Evolutionary conservation across 2,797 vertebrate species (phyloP), one percentile per base, ranked within the genome.

Genomic region (Brachyalestes nurse): DNA sequence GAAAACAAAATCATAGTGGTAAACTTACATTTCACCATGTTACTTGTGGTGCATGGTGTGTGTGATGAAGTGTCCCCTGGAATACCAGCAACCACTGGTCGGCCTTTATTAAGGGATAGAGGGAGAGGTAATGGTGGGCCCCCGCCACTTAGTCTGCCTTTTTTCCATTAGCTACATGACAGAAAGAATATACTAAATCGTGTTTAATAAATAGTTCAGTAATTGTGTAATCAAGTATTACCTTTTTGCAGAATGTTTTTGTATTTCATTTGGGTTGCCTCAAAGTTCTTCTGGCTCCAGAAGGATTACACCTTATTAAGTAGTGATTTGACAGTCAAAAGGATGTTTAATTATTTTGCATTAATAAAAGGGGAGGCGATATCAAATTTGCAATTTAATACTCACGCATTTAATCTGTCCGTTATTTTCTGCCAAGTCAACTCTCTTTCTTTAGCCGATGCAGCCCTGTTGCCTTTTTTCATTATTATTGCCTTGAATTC

Each of bases 381-480:
- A 57, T 69, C 47, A 67, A 70, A 47, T 19, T n/a, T 6, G 6
- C 6, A 6, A 49, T 49, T 49, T 13, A 6, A 75, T 21, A 78
- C 40, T 71, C 55, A 34, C 42, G 5, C 4, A 78, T 71, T 49
- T 58, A 69, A 34, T 79, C 72, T 74, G 72, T 74, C 72, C 55
- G 5, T 74, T 58, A 61, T 74, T 74, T 74, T 60, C 60, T 75
- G 55, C 55, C 55, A 75, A 58, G 72, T 55, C 72, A 60, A 75
- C 72, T 75, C 71, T 73, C 72, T 73, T 75, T 75, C 72, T 61
- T 75, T 75, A 75, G 42, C 66, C n/a, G 23, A 78, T 79, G 10
- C 23, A 72, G 57, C 77, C 6, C 23, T 72, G 62, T 53, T 79
- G 6, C n/a, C 12, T 62, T 64, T 78, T 58, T 64, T 51, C 13